Evolutionary conservation across 2,797 vertebrate genomes (phyloP).

Genomic region (Catostomus latipinnis): DNA sequence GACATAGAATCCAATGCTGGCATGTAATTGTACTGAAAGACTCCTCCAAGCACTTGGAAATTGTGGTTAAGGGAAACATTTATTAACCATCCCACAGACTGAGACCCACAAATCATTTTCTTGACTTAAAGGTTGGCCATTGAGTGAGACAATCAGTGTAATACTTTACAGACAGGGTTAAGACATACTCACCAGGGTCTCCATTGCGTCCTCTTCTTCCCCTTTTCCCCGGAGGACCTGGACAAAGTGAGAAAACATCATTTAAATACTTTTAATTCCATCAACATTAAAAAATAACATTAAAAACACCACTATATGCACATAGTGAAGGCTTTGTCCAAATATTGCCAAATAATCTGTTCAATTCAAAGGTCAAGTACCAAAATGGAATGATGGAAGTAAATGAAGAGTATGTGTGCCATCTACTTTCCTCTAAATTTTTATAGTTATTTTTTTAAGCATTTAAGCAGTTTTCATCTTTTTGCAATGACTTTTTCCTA

Average conservation of each 20-base stretch:
- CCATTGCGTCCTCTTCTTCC: conserved; percentile 96
- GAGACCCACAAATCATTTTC: conserved; percentile 26
- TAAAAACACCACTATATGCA: conserved; percentile 38
- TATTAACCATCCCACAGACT: conserved; percentile 33
- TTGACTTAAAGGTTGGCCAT: conserved; percentile 17
- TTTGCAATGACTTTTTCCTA: neutral
- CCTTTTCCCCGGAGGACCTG: conserved; percentile 96
- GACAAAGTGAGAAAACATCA: conserved; percentile 54
- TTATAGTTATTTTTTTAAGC: conserved; percentile 47
- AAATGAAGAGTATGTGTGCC: neutral
- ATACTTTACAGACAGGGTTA: conserved; percentile 16
- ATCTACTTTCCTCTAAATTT: conserved; percentile 10
- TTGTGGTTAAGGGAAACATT: conserved; percentile 37
- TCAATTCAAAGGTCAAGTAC: conserved; percentile 52
- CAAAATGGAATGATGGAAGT: conserved; percentile 39
- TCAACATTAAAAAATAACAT: conserved; percentile 34
- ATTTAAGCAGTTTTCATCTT: conserved; percentile 50
- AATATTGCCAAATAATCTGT: conserved; percentile 43
- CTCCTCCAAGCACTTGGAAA: conserved; percentile 40
- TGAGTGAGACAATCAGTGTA: conserved; percentile 1
- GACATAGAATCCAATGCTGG: conserved; percentile 37
- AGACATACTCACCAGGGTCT: conserved; percentile 87
- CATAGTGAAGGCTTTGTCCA: conserved; percentile 43
- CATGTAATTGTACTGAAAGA: conserved; percentile 2
- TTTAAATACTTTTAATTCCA: conserved; percentile 54